phyloP scores from a whole-genome alignment of 2,888 invertebrate genomes.

The Plutella xylostella region DNA sequence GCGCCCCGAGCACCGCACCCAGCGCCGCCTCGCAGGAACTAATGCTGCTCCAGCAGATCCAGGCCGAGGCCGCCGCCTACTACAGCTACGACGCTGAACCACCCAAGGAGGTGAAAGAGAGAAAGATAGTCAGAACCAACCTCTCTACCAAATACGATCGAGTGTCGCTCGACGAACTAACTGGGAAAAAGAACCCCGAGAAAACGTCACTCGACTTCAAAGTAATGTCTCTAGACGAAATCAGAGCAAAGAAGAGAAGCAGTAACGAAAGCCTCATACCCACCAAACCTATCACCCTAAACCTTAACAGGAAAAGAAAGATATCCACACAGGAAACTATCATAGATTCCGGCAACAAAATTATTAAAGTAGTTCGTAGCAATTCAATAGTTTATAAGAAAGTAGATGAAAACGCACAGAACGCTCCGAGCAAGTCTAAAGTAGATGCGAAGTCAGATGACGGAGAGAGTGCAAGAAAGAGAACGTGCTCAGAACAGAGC shows the following conservation, averaged over 20 bases:
- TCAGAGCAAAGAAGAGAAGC: constrained; percentile 47
- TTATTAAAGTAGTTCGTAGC: constrained; percentile 56
- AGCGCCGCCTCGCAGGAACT: constrained; percentile 76
- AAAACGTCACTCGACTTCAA: constrained; percentile 49
- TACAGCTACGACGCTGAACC: constrained; percentile 71
- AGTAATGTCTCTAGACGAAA: constrained; percentile 63
- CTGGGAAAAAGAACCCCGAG: constrained; percentile 35
- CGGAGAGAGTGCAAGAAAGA: constrained; percentile 34
- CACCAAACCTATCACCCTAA: constrained; percentile 41
- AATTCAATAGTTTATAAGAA: constrained; percentile 60
- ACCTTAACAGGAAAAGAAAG: constrained; percentile 48
- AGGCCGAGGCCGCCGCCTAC: constrained; percentile 79
- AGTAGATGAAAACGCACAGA: constrained; percentile 32
- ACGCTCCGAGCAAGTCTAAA: constrained; percentile 27
- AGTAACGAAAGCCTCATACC: constrained; percentile 27
- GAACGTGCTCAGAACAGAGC: constrained; percentile 49
- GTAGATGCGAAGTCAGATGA: constrained; percentile 31
- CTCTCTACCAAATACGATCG: constrained; percentile 53
- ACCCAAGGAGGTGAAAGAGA: constrained; percentile 25
- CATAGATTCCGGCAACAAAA: constrained; percentile 52
- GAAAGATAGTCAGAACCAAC: constrained; percentile 37
- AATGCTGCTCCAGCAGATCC: constrained; percentile 75
- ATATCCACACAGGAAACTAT: constrained; percentile 52
- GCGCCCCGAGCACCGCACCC: constrained; percentile 29
- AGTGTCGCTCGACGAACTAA: constrained; percentile 62